Conservation (phyloP, 2,113 vertebrate species). For the Megaleporinus macrocephalus region DNA sequence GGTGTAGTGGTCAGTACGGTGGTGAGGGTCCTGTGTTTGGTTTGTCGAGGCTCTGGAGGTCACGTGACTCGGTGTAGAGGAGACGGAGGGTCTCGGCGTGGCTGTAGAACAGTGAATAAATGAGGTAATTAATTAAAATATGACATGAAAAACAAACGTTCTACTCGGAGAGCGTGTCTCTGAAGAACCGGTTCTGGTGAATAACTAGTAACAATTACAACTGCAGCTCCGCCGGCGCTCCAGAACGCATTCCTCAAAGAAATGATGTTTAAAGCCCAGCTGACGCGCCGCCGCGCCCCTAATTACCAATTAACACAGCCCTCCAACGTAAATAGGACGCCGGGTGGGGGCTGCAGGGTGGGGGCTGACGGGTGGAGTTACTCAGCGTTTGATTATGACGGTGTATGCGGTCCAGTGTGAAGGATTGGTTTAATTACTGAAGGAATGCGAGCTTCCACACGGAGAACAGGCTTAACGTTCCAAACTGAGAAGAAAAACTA, state of each 20-base stretch:
- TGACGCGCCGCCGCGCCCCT: constrained; percentile 64
- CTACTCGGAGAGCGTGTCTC: constrained; percentile 61
- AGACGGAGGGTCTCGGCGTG: too few relatives aligned
- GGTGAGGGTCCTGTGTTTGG: too few relatives aligned
- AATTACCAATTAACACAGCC: constrained; percentile 64
- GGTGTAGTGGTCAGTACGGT: too few relatives aligned
- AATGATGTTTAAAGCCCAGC: constrained; percentile 66
- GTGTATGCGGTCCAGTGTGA: not conserved
- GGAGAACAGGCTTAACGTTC: not conserved
- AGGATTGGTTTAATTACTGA: constrained; percentile 31
- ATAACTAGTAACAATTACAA: constrained; percentile 68
- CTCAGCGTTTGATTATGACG: constrained; percentile 25
- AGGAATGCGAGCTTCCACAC: constrained; percentile 10
- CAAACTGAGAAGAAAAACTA: not conserved
- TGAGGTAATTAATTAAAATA: constrained; percentile 69
- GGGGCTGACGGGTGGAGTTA: constrained; percentile 13
- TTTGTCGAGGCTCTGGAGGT: not conserved
- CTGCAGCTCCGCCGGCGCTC: constrained; percentile 62
- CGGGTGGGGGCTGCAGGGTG: constrained; percentile 38
- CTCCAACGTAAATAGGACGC: constrained; percentile 63
- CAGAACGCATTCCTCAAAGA: constrained; percentile 72
- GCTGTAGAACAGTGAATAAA: constrained; percentile 54
- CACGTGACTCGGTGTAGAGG: constrained; percentile 1
- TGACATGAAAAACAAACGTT: constrained; percentile 63
- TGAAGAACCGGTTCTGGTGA: constrained; percentile 62